Base-by-base conservation (phyloP, 2,888 invertebrate species). In the Lathronympha strigana region DNA sequence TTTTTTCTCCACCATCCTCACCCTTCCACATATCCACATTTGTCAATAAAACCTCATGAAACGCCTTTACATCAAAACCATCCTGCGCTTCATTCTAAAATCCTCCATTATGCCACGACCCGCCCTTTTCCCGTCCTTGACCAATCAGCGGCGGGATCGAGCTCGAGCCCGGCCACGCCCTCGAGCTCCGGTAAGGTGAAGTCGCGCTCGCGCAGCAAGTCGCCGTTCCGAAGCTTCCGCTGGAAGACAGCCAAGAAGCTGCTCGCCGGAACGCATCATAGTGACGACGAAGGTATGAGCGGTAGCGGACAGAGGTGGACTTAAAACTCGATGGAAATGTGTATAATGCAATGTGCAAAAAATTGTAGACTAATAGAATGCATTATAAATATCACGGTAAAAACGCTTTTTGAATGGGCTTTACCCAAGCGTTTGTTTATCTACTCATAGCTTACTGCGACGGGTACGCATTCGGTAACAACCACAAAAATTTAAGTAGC, bases 191-290 rank as follows among this genome's bases (percentile, higher is more conserved):
- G 94, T 88, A 93, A 94, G 92, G 93, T 94, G 93, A 96, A 96
- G 94, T 95, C 96, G 85, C 95, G 97, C 76, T 97, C 97, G 77
- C 95, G 98, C 81, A 97, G 97, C 93, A 97, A 97, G 93, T 97
- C 97, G 79, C 98, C 98, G 70, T 98, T 98, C 95, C 94, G 97
- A 85, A 97, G 97, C 93, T 97, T 97, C 94, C 94, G 97, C 73
- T 97, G 97, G 97, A 96, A 96, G 93, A 96, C 96, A 86, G 94
- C 95, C 72, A 93, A 94, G 87, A 94, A 93, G 76, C 92, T 93
- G 71, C 90, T 94, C 79, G 94, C 94, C 70, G 95, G 95, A 74
- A 92, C 94, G 61, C 95, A 94, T 74, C 95, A 94, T 81, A 96
- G 96, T 86, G 97, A 97, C 82, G 97, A 97, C 86, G 96, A 96